phyloP scores from a whole-genome alignment of 2,113 vertebrate genomes.

The Oreochromis tanganicae region DNA sequence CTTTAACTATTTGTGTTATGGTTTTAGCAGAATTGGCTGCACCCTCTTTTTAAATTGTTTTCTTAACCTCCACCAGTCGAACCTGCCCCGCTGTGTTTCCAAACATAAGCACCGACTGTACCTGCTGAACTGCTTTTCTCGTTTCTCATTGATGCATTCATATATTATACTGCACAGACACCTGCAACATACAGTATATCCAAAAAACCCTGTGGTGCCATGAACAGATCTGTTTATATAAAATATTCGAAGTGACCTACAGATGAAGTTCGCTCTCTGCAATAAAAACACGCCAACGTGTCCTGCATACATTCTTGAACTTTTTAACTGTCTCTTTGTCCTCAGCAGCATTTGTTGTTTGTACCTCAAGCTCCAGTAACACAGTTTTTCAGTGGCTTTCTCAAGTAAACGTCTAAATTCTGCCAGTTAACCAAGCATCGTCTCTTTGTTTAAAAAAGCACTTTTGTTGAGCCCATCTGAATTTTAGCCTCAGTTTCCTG shows the following conservation, averaged over 20 bases:
- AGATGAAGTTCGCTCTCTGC: not conserved
- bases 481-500: not conserved
- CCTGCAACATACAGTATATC: rapidly evolving
- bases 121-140: not conserved
- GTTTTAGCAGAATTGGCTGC: not conserved
- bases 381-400: not conserved
- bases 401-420: rapidly evolving
- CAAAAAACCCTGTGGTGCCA: not conserved
- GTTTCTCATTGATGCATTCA: not conserved
- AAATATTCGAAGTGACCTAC: no score
- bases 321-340: not conserved
- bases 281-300: not conserved
- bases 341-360: not conserved
- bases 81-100: not conserved
- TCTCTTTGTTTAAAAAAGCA: not conserved
- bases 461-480: not conserved
- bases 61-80: not conserved
- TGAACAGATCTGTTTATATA: not conserved
- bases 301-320: not conserved
- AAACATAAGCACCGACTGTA: not conserved
- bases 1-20: not conserved
- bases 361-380: not conserved
- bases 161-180: not conserved
- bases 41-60: not conserved
- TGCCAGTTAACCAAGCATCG: rapidly evolving